phyloP scores from a whole-genome alignment of 2,797 vertebrate species.

The Characodon lateralis region DNA sequence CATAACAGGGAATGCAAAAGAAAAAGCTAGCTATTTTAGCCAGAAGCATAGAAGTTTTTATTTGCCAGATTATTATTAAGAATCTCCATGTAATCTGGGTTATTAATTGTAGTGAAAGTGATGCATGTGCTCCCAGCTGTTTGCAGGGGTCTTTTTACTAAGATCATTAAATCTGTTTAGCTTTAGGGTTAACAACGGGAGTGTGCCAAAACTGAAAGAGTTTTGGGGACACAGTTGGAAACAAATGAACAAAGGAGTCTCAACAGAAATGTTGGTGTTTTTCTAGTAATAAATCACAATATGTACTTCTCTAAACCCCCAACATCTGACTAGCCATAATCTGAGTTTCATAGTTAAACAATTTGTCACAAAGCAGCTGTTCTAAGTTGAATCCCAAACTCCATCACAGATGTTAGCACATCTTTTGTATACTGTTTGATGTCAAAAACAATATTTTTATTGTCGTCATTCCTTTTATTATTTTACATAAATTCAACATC shows the following conservation, averaged over 20 bases:
- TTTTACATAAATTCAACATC: background rate
- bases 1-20: too few relatives aligned
- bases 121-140: background rate
- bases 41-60: background rate
- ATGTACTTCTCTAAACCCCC: slow-evolving; percentile 1
- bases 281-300: background rate
- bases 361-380: slow-evolving; percentile 12
- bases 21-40: background rate
- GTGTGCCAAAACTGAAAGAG: background rate
- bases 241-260: background rate
- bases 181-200: background rate
- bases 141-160: background rate
- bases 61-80: background rate
- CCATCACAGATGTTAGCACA: background rate
- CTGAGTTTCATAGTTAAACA: background rate
- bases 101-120: background rate
- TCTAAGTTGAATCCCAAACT: background rate
- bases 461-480: background rate
- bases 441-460: background rate
- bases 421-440: background rate
- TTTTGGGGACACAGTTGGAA: background rate
- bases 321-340: background rate
- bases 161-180: slow-evolving; percentile 1
- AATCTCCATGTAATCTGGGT: background rate
- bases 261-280: background rate